phyloP scores from a whole-genome alignment of 2,797 vertebrate genomes.

The Pseudochaenichthys georgianus region DNA sequence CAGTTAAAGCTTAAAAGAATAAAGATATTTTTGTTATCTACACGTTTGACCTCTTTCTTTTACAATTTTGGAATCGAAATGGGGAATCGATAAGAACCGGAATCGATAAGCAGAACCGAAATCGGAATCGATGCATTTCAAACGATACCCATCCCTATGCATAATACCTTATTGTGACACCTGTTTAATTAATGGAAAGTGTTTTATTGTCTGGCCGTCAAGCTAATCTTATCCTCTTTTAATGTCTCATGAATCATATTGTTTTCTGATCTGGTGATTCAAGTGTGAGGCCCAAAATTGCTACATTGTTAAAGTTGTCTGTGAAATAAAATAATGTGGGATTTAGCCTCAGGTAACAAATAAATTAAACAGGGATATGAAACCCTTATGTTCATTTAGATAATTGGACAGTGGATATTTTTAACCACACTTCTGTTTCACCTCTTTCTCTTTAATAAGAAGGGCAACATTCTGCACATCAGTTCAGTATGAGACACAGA shows the following conservation, averaged over 20 bases:
- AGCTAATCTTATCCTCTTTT: conserved; percentile 24
- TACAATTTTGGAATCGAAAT: no score
- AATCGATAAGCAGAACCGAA: no score
- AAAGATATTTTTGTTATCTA: no score
- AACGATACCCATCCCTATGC: no score
- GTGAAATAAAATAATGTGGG: not conserved
- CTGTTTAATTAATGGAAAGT: conserved; percentile 19
- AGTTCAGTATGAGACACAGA: not conserved
- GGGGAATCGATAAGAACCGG: no score
- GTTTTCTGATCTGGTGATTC: not conserved
- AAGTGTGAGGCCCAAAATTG: not conserved
- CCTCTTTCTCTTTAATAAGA: not conserved
- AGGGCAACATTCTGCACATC: not conserved
- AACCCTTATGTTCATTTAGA: conserved; percentile 8
- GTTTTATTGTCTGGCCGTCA: not conserved
- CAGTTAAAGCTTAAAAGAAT: no score
- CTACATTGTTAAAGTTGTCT: conserved; percentile 2
- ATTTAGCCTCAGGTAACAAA: conserved; percentile 14
- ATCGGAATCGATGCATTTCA: no score
- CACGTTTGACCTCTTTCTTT: no score
- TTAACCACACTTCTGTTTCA: conserved; percentile 3
- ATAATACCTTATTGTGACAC: conserved; percentile 16
- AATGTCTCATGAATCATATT: conserved; percentile 15
- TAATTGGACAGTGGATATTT: conserved; percentile 6
- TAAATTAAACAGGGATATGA: conserved; percentile 25